Evolutionary conservation across 2,888 invertebrate genomes (phyloP).

Genomic region (Lithophane semibrunnea): DNA sequence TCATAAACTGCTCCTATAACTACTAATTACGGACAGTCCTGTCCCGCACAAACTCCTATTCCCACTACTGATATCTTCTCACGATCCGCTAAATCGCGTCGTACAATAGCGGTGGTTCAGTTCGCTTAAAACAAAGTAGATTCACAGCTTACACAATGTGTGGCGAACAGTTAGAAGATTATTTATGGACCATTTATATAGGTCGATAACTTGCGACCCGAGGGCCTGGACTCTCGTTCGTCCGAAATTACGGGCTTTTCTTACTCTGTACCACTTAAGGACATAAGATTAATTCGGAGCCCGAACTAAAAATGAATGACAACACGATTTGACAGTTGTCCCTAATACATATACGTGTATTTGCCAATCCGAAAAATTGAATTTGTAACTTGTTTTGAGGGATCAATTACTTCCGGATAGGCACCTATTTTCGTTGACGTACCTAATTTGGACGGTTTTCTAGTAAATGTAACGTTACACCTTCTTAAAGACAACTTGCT

Average conservation of each 20-base stretch:
- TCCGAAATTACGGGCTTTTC: too few relatives aligned
- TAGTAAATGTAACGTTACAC: constrained; percentile 7
- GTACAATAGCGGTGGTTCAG: constrained; percentile 78
- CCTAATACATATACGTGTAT: too few relatives aligned
- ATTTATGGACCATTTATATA: constrained; percentile 64
- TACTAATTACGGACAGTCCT: constrained; percentile 36
- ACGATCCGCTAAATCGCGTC: constrained; percentile 82
- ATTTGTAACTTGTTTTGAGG: too few relatives aligned
- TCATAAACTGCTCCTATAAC: not conserved
- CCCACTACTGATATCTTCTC: constrained; percentile 79
- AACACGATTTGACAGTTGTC: too few relatives aligned
- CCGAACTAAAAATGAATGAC: too few relatives aligned
- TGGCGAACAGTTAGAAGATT: constrained; percentile 66
- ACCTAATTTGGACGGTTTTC: not conserved
- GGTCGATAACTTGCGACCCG: constrained; percentile 52
- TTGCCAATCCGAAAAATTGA: too few relatives aligned
- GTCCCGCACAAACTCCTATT: constrained; percentile 48
- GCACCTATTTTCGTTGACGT: too few relatives aligned
- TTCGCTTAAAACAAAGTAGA: constrained; percentile 73
- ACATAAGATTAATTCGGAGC: too few relatives aligned
- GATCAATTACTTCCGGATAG: too few relatives aligned
- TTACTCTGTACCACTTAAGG: too few relatives aligned
- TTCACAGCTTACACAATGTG: constrained; percentile 71
- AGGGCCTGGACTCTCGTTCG: not conserved
- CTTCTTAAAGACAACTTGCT: not conserved